Evolutionary conservation across 2,113 vertebrate genomes (phyloP).

Genomic region (Ameiurus melas): DNA sequence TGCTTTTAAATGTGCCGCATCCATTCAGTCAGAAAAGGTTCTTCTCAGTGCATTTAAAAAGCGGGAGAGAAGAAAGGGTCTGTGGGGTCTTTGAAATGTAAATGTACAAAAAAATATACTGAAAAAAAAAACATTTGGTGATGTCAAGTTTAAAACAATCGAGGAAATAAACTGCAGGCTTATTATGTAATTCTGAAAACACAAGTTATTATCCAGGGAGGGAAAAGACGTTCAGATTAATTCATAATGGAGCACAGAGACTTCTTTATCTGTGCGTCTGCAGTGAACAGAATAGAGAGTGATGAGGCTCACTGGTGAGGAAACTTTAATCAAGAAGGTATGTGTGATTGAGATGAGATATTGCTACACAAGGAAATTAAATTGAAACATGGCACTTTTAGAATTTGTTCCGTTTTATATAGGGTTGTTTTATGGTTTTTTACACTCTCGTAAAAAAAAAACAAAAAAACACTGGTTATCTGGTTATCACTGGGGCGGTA

Average conservation of each 20-base stretch:
- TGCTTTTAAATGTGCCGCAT: neutral
- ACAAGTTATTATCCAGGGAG: constrained; percentile 39
- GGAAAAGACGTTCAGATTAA: constrained; percentile 22
- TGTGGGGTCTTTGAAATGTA: neutral
- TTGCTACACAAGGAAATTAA: constrained; percentile 3
- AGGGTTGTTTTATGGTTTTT: neutral
- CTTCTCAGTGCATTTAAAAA: neutral
- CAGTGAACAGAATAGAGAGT: constrained; percentile 12
- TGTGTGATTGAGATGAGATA: constrained; percentile 30
- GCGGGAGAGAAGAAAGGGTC: neutral
- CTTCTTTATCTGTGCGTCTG: constrained; percentile 33
- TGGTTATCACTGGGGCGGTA: too few relatives aligned
- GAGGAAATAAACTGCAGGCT: constrained; percentile 25
- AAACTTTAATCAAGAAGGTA: constrained; percentile 32
- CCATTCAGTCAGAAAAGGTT: neutral
- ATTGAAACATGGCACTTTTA: neutral
- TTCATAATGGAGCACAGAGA: constrained; percentile 23
- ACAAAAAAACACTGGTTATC: too few relatives aligned
- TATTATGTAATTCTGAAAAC: constrained; percentile 32
- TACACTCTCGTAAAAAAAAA: neutral
- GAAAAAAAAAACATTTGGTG: neutral
- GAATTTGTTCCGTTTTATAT: neutral
- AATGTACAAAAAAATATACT: neutral
- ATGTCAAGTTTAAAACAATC: constrained; percentile 13
- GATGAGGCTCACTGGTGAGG: constrained; percentile 24